Percentiles rank a stretch among this genome's conserved stretches.
Evolutionary conservation across 2,888 invertebrate species (phyloP).

Genomic region (Chymomyza caudatula): DNA sequence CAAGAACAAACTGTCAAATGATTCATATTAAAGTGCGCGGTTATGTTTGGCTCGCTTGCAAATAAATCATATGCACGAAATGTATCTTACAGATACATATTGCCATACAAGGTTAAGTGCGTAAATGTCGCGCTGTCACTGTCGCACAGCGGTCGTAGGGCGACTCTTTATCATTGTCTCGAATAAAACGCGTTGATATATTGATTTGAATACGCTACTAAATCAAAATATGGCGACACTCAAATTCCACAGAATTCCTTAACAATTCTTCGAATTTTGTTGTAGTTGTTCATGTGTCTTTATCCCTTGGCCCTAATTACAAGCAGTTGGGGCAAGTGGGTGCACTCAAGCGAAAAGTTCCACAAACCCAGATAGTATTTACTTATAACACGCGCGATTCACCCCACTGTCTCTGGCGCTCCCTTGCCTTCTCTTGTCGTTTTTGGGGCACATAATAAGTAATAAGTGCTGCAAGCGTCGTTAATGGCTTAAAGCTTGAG

Average conservation of each 20-base stretch:
- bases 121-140: background rate
- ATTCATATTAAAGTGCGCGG: conserved; percentile 64
- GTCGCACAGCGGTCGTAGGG: background rate
- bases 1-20: conserved; percentile 39
- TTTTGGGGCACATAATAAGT: too few species aligned
- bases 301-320: background rate
- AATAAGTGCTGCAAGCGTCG: conserved; percentile 45
- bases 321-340: too few species aligned
- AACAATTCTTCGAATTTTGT: background rate
- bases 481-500: conserved; percentile 11
- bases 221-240: conserved; percentile 49
- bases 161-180: background rate
- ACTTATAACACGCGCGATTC: background rate
- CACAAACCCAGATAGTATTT: background rate
- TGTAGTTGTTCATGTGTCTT: background rate
- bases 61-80: conserved; percentile 51
- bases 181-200: conserved; percentile 54
- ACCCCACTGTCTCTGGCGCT: background rate
- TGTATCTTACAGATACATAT: conserved; percentile 7
- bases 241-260: background rate
- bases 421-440: background rate
- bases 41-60: conserved; percentile 31
- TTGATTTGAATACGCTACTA: conserved; percentile 58
- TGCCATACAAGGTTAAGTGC: background rate
- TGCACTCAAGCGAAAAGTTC: background rate